Evolutionary conservation across 2,797 vertebrate species (phyloP).

Genomic region (Pristis pectinata): DNA sequence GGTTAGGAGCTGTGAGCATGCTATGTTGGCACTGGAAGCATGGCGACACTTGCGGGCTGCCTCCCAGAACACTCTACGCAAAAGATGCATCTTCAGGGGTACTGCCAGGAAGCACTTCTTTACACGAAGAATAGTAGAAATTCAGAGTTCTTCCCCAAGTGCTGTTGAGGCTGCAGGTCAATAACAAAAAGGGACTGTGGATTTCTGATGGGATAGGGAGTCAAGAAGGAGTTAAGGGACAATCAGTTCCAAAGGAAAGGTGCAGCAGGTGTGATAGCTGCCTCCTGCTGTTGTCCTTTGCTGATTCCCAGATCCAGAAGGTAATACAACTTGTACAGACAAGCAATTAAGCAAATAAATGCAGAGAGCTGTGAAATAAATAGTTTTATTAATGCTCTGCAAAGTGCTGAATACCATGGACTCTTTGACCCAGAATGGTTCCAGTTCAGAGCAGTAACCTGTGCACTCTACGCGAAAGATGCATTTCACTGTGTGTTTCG

Average conservation of each 20-base stretch:
- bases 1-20: too few species aligned
- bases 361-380: slow-evolving; percentile 71
- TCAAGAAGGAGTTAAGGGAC: not conserved
- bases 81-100: too few species aligned
- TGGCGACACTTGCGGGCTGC: too few species aligned
- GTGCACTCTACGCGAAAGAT: too few species aligned
- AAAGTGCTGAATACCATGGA: slow-evolving; percentile 61
- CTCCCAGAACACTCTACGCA: too few species aligned
- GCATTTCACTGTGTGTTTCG: too few species aligned
- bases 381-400: slow-evolving; percentile 75
- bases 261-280: not conserved
- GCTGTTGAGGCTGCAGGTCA: too few species aligned
- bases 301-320: not conserved
- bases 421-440: slow-evolving; percentile 17
- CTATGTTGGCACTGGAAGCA: too few species aligned
- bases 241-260: not conserved
- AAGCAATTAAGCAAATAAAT: not conserved
- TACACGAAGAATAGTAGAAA: not conserved
- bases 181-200: too few species aligned
- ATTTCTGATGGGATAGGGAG: not conserved
- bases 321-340: too few species aligned
- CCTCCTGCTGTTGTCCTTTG: not conserved
- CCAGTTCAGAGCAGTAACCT: slow-evolving; percentile 43
- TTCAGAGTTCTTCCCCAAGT: too few species aligned
- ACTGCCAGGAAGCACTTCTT: not conserved